Base-by-base conservation (phyloP, 1,140 invertebrate species). In the Ceratina australensis region DNA sequence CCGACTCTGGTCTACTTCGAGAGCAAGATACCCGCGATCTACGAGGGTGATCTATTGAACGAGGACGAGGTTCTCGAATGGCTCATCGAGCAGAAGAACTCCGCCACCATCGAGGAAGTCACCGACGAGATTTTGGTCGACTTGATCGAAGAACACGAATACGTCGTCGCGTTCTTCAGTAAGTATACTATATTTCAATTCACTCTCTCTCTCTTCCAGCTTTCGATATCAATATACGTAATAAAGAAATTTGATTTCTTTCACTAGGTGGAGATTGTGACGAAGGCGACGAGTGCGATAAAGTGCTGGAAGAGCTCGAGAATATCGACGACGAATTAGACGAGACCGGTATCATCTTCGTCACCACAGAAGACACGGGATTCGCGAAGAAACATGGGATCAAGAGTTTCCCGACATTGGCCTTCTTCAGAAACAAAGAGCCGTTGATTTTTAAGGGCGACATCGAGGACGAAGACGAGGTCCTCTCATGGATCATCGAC, bases 241-340 rank as follows among this genome's bases (percentile, higher is more conserved):
- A n/a, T n/a, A n/a, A n/a, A n/a, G n/a, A n/a, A n/a, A n/a, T n/a
- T n/a, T n/a, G 8, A 71, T 79, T 18, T 69, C 61, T 20, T 22
- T 72, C 49, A n/a, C 59, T 57, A 96, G 95, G 95, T 91, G 97
- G 97, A 42, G 95, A 95, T 64, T 98, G 97, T 87, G 96, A 97
- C 83, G 96, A 97, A 76, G 97, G 96, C 15, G 95, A 97, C 86
- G 93, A 96, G 85, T 98, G 97, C 85, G 96, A 97, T 80, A 95
- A 95, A 78, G 96, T 97, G 71, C 92, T 98, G 18, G 94, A 96
- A 16, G 97, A 97, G 89, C 91, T 98, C 56, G 97, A 98, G 89
- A 97, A 97, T 82, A 97, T 98, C 82, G 98, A 99, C 87, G 97
- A 98, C 90, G 97, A 98, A 89, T 92, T 98, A 3, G 98, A 98